These are phyloP conservation scores for Scelioninae gen. 1 DNA, from an alignment of 2,888 invertebrate genomes.

Conservation along the genomic window DNA sequence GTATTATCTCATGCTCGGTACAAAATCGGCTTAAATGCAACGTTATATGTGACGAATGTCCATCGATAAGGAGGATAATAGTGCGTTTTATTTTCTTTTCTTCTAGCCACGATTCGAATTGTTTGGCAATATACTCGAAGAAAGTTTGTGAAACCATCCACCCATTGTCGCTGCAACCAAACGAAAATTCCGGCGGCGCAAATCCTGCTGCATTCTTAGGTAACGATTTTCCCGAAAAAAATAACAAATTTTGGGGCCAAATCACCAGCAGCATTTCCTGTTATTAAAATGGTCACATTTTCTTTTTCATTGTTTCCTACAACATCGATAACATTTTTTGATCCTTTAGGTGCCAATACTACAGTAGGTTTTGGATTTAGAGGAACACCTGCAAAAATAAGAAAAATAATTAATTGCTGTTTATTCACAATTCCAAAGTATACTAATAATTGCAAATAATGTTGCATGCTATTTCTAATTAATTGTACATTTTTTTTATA, in stretches of 20 bases:
- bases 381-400: slow-evolving; percentile 47
- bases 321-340: slow-evolving; percentile 73
- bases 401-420: background rate
- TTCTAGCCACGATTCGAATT: slow-evolving; percentile 78
- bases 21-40: slow-evolving; percentile 79
- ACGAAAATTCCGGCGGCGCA: slow-evolving; percentile 69
- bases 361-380: slow-evolving; percentile 72
- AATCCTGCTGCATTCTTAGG: slow-evolving; percentile 59
- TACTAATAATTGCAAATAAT: background rate
- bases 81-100: slow-evolving; percentile 76
- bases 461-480: slow-evolving; percentile 7
- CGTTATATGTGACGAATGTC: slow-evolving; percentile 80
- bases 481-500: slow-evolving; percentile 10
- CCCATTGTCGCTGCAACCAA: slow-evolving; percentile 53
- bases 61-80: slow-evolving; percentile 80
- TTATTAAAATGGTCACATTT: slow-evolving; percentile 39
- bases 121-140: slow-evolving; percentile 12
- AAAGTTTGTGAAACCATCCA: slow-evolving; percentile 20
- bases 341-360: slow-evolving; percentile 74
- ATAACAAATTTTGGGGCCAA: slow-evolving; percentile 75
- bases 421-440: slow-evolving; percentile 5
- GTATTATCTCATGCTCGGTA: slow-evolving; percentile 76
- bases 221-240: slow-evolving; percentile 73
- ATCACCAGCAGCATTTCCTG: slow-evolving; percentile 60
- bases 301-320: slow-evolving; percentile 60